Conservation (phyloP, 2,113 vertebrate species). For the Danio rerio region GRCz12tu NC_133199.1:42040001-42040500, state of each 20-base stretch:
- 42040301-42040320: no score
- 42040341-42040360: no score
- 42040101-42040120: neutral
- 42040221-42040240: neutral
- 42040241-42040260: neutral
- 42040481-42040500: neutral
- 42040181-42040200: neutral
- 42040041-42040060: neutral
- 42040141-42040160: neutral
- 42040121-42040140: neutral
- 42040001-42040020: slow-evolving; percentile 5
- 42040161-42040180: neutral
- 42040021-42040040: neutral
- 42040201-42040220: neutral
- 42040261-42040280: neutral
- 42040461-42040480: neutral
- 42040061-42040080: slow-evolving; percentile 23
- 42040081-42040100: no score
- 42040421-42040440: slow-evolving; percentile 5
- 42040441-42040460: neutral
- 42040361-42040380: no score
- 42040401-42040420: neutral
- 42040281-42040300: no score
- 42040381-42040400: no score
- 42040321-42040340: no score